Evolutionary conservation across 2,888 invertebrate genomes (phyloP).

Genomic region (Stratiomys singularior): DNA sequence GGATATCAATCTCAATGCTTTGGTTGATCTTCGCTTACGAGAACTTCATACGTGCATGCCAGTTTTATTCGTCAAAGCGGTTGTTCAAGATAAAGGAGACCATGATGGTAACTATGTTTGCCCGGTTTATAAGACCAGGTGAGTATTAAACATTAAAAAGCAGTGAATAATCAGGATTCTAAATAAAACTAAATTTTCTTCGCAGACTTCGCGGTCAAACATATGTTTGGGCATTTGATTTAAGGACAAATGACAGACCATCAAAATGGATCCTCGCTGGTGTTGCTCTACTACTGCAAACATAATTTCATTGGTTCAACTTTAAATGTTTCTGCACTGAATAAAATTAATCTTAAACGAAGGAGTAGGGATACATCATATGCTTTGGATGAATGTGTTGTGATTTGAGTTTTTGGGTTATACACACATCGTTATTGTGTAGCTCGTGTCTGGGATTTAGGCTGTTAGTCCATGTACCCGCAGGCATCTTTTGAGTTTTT

Average conservation of each 20-base stretch:
- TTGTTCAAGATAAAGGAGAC: conserved; percentile 91
- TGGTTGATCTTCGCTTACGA: conserved; percentile 88
- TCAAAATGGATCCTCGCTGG: conserved; percentile 94
- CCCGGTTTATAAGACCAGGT: conserved; percentile 91
- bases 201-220: conserved; percentile 78
- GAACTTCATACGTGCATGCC: conserved; percentile 93
- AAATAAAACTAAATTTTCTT: neutral
- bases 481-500: too few relatives aligned
- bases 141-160: conserved; percentile 25
- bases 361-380: too few relatives aligned
- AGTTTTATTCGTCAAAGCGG: conserved; percentile 89
- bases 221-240: conserved; percentile 95
- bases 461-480: too few relatives aligned
- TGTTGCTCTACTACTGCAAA: conserved; percentile 88
- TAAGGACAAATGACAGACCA: conserved; percentile 88
- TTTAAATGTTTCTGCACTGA: neutral
- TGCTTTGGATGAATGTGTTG: too few relatives aligned
- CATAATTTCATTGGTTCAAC: conserved; percentile 67
- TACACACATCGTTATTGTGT: too few relatives aligned
- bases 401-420: too few relatives aligned
- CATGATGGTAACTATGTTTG: conserved; percentile 89
- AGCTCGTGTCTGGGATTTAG: too few relatives aligned
- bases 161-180: neutral
- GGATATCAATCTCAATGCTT: conserved; percentile 82
- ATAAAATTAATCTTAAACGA: too few relatives aligned